A percentile compares a stretch with the other conserved stretches of the same genome.
Evolutionary conservation across 2,797 vertebrate genomes (phyloP).

Genomic region (Tenualosa ilisha): DNA sequence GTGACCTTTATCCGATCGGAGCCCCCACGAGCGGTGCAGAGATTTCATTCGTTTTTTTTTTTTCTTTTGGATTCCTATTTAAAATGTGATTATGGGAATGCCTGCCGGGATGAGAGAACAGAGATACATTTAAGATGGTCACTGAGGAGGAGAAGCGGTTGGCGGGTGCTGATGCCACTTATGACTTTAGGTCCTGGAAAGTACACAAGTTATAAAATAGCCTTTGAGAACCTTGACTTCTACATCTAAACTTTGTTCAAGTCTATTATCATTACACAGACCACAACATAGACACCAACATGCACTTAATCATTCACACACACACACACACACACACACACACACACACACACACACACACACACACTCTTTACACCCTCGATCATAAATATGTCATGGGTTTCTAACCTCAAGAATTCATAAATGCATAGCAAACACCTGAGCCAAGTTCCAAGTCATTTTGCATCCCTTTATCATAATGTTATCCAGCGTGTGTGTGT

Average conservation of each 20-base stretch:
- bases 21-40: not conserved
- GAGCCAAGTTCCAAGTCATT: constrained; percentile 26
- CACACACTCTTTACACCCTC: not conserved
- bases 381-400: not conserved
- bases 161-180: not conserved
- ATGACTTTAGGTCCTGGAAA: not conserved
- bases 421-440: not conserved
- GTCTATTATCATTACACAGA: not conserved
- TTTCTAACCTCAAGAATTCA: too few species aligned
- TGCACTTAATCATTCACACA: not conserved
- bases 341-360: constrained; percentile 26
- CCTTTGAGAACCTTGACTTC: not conserved
- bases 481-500: constrained; percentile 15
- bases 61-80: not conserved
- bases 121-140: not conserved
- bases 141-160: not conserved
- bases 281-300: not conserved
- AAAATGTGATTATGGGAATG: not conserved
- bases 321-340: constrained; percentile 28
- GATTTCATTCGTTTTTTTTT: constrained; percentile 2
- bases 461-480: constrained; percentile 5
- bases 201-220: not conserved
- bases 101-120: not conserved
- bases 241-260: too few species aligned
- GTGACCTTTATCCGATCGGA: constrained; percentile 35